Percentiles rank a stretch among this genome's conserved stretches.
These are phyloP conservation scores for Turdus rufiventris DNA, from an alignment of 2,113 vertebrate species.

Conservation along the genomic window DNA sequence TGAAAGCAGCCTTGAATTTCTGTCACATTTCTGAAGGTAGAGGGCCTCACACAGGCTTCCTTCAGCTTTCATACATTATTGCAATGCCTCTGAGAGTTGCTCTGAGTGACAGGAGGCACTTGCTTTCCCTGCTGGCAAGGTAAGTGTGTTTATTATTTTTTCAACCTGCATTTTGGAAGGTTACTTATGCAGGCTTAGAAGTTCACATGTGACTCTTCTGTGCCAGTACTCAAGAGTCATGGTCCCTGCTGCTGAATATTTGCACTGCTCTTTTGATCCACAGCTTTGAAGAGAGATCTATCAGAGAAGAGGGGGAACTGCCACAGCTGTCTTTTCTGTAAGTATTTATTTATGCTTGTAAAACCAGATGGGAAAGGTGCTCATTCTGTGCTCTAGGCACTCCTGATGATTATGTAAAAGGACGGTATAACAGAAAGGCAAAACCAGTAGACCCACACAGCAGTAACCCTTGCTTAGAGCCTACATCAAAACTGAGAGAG, in stretches of 20 bases:
- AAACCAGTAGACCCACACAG: not conserved
- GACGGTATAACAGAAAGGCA: not conserved
- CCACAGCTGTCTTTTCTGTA: not conserved
- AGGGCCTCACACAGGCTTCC: not conserved
- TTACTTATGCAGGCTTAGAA: slow-evolving; percentile 30
- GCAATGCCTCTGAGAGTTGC: not conserved
- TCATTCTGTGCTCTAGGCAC: not conserved
- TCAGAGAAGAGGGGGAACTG: not conserved
- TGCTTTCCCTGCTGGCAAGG: not conserved
- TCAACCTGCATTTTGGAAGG: not conserved
- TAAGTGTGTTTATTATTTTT: slow-evolving; percentile 29
- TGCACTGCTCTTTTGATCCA: slow-evolving; percentile 21
- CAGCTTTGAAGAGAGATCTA: slow-evolving; percentile 33
- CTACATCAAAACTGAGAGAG: not conserved
- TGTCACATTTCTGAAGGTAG: slow-evolving; percentile 14
- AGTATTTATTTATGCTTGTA: slow-evolving; percentile 20
- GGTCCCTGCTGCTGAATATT: slow-evolving; percentile 10
- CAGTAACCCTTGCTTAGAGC: not conserved
- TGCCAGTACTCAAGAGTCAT: not conserved
- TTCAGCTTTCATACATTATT: not conserved
- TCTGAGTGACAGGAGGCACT: not conserved
- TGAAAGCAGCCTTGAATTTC: slow-evolving; percentile 14
- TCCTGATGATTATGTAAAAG: slow-evolving; percentile 4
- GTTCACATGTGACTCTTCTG: not conserved
- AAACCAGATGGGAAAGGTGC: not conserved